These are phyloP conservation scores for Ceuthmochares aereus DNA, from an alignment of 2,113 vertebrate genomes.

Conservation along the genomic window DNA sequence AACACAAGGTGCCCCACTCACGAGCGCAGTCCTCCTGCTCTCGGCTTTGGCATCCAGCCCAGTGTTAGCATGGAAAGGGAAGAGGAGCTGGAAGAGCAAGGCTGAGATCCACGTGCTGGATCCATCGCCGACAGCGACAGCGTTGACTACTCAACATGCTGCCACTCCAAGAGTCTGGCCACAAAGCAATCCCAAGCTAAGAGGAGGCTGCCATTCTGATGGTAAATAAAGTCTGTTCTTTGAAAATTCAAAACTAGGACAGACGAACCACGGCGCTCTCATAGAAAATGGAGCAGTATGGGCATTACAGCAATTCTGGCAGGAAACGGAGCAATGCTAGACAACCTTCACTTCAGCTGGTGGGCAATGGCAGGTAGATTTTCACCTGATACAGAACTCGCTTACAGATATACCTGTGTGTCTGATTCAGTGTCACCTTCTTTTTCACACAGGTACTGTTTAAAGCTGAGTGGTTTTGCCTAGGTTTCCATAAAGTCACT, in stretches of 20 bases:
- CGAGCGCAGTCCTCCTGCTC: background rate
- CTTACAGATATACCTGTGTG: background rate
- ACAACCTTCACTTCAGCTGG: background rate
- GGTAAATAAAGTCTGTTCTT: background rate
- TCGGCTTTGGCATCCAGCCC: too few species aligned
- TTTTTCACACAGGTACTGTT: background rate
- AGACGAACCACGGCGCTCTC: background rate
- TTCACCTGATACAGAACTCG: background rate
- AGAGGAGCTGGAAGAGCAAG: background rate
- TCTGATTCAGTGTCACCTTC: background rate
- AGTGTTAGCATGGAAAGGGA: background rate
- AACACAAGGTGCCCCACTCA: background rate
- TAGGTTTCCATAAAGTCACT: too few species aligned
- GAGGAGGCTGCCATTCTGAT: background rate
- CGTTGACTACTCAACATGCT: fast-evolving
- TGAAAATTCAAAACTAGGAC: background rate
- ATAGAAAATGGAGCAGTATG: background rate
- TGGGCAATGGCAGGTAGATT: background rate
- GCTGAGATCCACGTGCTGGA: fast-evolving
- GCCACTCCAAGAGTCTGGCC: background rate
- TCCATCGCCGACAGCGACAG: background rate
- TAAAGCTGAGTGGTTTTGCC: background rate
- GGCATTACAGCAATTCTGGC: background rate
- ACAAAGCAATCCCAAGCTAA: background rate
- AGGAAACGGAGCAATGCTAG: background rate